These are phyloP conservation scores for Idaea aversata DNA, from an alignment of 2,888 invertebrate species.

Conservation along the genomic window DNA sequence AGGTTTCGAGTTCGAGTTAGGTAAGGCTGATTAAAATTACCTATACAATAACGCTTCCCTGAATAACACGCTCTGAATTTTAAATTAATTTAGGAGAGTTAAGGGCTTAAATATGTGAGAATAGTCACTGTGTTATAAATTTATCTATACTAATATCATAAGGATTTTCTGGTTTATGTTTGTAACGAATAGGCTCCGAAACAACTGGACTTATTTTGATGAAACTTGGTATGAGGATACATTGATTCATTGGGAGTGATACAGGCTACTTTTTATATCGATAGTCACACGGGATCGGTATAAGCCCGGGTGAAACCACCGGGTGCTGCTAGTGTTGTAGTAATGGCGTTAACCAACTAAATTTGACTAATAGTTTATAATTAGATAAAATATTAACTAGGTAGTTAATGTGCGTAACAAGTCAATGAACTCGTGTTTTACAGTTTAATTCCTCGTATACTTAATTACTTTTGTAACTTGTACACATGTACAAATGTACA, in stretches of 20 bases:
- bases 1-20: background rate
- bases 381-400: background rate
- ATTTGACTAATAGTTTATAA: background rate
- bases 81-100: background rate
- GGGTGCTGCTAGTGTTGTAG: background rate
- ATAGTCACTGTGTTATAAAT: background rate
- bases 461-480: background rate
- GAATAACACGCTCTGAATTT: background rate
- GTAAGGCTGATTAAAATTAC: slow-evolving; percentile 4
- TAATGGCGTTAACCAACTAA: background rate
- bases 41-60: background rate
- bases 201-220: too few species aligned
- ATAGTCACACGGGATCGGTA: too few species aligned
- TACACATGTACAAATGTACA: background rate
- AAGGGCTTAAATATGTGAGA: background rate
- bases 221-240: too few species aligned
- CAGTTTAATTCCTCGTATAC: background rate
- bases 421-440: background rate
- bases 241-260: too few species aligned
- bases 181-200: too few species aligned
- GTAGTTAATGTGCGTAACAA: background rate
- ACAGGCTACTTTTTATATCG: too few species aligned
- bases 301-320: too few species aligned
- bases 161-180: too few species aligned
- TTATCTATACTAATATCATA: background rate